Base-by-base conservation (phyloP, 2,113 vertebrate species). In the Holacanthus passer region DNA sequence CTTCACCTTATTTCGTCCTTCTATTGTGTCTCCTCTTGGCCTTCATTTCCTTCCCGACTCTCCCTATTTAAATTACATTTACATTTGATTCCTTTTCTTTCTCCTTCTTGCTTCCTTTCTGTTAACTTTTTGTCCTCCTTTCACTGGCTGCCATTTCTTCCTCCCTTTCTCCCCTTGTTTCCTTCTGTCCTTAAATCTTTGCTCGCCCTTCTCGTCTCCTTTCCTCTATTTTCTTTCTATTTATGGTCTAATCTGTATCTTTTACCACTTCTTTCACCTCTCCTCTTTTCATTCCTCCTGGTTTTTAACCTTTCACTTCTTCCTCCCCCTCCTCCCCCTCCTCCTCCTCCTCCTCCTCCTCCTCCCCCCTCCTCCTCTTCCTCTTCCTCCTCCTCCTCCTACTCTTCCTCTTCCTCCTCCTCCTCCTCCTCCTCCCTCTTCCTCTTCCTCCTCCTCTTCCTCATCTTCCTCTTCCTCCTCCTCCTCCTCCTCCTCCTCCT, bases 321-420 rank as follows among this genome's bases (percentile, higher is more conserved):
- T 62, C 80, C 78, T 63, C 73, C 29, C n/a, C n/a, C n/a, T n/a
- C n/a, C n/a, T n/a, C n/a, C n/a, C n/a, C n/a, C n/a, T 62, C 55
- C 29, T 65, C 80, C 78, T 63, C 73, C 24, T 65, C 67, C 47
- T 87, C 24, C 27, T 85, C 92, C 91, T 88, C 84, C 86, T 90
- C 73, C 85, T 62, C 39, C 77, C 87, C 93, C 89, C 96, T 97
- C 96, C 94, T 97, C 96, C 92, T 96, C 97, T 96, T 91, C 96
- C 95, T 97, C 96, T 22, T 62, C 55, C 29, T 65, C 80, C 78
- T 63, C 73, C 24, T 65, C 67, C 47, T 87, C 24, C 27, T 85
- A 91, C 91, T 88, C 84, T 86, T 90, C 73, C 85, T 62, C 39
- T 78, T 86, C 93, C 89, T 92, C 92, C 96, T 97, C 96, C 94